Evolutionary conservation across 2,797 vertebrate genomes (phyloP).

Genomic region (Alca torda): DNA sequence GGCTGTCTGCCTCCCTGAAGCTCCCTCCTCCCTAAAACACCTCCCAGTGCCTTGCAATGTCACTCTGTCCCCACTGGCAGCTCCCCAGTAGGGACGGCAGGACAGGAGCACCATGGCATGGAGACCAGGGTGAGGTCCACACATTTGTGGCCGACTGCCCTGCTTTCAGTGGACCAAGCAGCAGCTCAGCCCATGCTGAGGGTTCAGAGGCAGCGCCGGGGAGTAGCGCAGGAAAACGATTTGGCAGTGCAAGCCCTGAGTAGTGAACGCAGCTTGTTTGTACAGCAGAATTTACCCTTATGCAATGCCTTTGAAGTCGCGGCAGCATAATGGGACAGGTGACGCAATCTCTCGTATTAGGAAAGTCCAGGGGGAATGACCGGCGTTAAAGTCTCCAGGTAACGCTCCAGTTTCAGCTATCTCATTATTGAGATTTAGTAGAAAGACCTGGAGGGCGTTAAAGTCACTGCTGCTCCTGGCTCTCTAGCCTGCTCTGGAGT

Average conservation of each 20-base stretch:
- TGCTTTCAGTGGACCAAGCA: background rate
- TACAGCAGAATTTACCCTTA: background rate
- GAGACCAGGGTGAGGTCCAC: background rate
- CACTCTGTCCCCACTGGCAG: background rate
- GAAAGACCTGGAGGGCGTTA: background rate
- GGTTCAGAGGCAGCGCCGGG: background rate
- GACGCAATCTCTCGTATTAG: background rate
- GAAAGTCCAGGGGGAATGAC: background rate
- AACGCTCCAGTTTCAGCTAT: background rate
- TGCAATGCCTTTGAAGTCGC: background rate
- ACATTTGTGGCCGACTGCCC: accelerated
- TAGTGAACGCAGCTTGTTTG: background rate
- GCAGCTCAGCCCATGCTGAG: background rate
- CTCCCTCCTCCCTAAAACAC: background rate
- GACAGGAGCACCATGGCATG: background rate
- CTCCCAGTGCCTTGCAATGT: background rate
- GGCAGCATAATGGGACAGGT: background rate
- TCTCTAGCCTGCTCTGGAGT: background rate
- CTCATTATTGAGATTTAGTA: background rate
- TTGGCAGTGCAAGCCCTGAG: background rate
- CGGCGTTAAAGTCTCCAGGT: background rate
- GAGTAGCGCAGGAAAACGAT: background rate
- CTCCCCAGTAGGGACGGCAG: background rate
- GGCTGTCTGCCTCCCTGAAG: background rate
- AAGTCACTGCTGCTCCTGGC: background rate